A percentile compares a stretch with the other conserved stretches of the same genome.
Conservation (phyloP, 2,797 vertebrate genomes). For the Anabas testudineus region DNA sequence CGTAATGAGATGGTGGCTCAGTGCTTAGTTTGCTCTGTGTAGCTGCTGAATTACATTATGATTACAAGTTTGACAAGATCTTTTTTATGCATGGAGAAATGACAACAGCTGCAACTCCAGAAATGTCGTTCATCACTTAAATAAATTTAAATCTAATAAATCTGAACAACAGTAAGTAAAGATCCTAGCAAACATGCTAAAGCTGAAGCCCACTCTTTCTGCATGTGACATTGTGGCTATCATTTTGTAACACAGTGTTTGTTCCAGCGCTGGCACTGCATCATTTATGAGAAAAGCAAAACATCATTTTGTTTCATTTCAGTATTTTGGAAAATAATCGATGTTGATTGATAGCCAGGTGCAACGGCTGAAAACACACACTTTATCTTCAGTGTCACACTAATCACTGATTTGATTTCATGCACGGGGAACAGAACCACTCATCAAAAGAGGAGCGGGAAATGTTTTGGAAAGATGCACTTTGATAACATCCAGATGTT, state of each 20-base stretch:
- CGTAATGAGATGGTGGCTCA: slow-evolving; percentile 17
- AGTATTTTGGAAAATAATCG: slow-evolving; percentile 57
- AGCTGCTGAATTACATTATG: not conserved
- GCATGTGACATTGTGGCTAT: slow-evolving; percentile 8
- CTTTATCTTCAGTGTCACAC: slow-evolving; percentile 67
- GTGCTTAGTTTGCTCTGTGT: slow-evolving; percentile 1
- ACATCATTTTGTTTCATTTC: slow-evolving; percentile 45
- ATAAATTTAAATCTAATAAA: no score
- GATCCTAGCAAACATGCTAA: not conserved
- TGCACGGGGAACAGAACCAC: slow-evolving; percentile 58
- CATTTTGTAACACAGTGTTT: slow-evolving; percentile 2
- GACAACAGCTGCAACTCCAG: not conserved
- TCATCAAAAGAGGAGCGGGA: slow-evolving; percentile 60
- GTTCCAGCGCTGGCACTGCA: slow-evolving; percentile 13
- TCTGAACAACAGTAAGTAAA: not conserved
- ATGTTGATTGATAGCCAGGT: slow-evolving; percentile 61
- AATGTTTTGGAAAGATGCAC: slow-evolving; percentile 43
- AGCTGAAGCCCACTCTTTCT: slow-evolving; percentile 17
- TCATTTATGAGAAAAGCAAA: slow-evolving; percentile 39
- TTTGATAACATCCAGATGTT: slow-evolving; percentile 67
- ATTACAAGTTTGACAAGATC: not conserved
- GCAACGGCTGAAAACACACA: slow-evolving; percentile 65
- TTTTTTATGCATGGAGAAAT: not conserved
- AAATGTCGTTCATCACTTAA: not conserved
- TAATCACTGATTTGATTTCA: slow-evolving; percentile 76